A percentile compares a stretch with the other conserved stretches of the same genome.
Conservation (phyloP, 2,888 invertebrate species). For the Alloscopus bannaensis region DNA sequence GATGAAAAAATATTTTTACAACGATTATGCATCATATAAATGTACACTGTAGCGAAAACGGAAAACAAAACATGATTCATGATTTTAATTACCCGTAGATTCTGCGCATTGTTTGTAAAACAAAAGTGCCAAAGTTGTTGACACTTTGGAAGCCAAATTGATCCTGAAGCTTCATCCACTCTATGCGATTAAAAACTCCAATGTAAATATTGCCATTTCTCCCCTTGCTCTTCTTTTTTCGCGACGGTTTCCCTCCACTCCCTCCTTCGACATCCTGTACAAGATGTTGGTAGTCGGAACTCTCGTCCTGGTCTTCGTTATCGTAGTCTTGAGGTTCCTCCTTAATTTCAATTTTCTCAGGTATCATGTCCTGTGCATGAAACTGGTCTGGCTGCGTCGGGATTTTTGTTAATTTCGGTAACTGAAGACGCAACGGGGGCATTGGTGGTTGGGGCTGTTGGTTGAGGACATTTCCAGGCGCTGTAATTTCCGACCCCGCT, state of each 20-base stretch:
- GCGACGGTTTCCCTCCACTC: background rate
- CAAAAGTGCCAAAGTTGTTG: slow-evolving; percentile 61
- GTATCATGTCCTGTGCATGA: background rate
- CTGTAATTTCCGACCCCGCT: background rate
- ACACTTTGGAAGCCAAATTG: slow-evolving; percentile 56
- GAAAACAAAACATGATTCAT: slow-evolving; percentile 1
- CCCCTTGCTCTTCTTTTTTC: slow-evolving; percentile 60
- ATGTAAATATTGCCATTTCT: slow-evolving; percentile 64
- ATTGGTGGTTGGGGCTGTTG: background rate
- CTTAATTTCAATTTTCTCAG: background rate
- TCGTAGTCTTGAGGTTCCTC: slow-evolving; percentile 26
- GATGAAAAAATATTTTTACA: slow-evolving; percentile 2
- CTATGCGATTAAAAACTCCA: slow-evolving; percentile 57
- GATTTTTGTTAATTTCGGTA: slow-evolving; percentile 35
- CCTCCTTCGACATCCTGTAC: background rate
- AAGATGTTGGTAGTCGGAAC: background rate
- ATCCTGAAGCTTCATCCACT: slow-evolving; percentile 56
- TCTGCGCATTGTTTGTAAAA: slow-evolving; percentile 41
- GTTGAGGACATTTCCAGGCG: background rate
- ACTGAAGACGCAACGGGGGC: slow-evolving; percentile 26
- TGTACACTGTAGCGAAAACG: no score
- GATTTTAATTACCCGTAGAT: slow-evolving; percentile 58
- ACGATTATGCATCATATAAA: no score
- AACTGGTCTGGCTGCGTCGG: background rate
- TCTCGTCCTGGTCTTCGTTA: slow-evolving; percentile 21